Evolutionary conservation across 1,140 invertebrate species (phyloP).

Genomic region (Thalassaphorura encarpata): DNA sequence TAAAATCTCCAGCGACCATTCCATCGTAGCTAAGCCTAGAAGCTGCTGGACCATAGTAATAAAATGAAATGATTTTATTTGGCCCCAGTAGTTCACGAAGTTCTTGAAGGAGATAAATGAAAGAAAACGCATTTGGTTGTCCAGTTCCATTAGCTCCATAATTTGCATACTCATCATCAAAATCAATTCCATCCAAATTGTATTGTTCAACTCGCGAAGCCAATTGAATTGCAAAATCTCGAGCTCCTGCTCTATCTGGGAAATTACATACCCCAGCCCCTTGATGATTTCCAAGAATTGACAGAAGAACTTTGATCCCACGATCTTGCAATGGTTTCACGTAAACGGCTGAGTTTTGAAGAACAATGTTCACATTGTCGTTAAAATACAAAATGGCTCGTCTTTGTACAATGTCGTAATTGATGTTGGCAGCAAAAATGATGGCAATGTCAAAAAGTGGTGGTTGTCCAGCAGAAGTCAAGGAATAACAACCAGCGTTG

Average conservation of each 20-base stretch:
- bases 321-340: constrained; percentile 4
- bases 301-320: constrained; percentile 16
- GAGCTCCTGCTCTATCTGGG: not conserved
- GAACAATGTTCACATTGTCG: constrained; percentile 1
- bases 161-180: constrained; percentile 16
- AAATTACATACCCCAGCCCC: constrained; percentile 17
- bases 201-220: not conserved
- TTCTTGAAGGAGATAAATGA: constrained; percentile 10
- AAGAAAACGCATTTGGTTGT: constrained; percentile 7
- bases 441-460: constrained; percentile 15
- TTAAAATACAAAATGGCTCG: constrained; percentile 9
- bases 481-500: constrained; percentile 10
- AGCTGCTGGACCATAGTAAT: constrained; percentile 10
- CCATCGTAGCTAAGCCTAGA: not conserved
- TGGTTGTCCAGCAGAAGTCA: not conserved
- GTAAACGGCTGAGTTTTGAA: not conserved
- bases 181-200: constrained; percentile 15
- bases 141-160: constrained; percentile 12
- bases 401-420: not conserved
- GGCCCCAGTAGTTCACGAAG: constrained; percentile 6
- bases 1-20: constrained; percentile 7
- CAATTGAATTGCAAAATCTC: constrained; percentile 13
- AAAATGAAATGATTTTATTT: constrained; percentile 16
- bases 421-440: constrained; percentile 17
- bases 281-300: constrained; percentile 15